Base-by-base conservation (phyloP, 2,797 vertebrate species). In the Champsocephalus esox region DNA sequence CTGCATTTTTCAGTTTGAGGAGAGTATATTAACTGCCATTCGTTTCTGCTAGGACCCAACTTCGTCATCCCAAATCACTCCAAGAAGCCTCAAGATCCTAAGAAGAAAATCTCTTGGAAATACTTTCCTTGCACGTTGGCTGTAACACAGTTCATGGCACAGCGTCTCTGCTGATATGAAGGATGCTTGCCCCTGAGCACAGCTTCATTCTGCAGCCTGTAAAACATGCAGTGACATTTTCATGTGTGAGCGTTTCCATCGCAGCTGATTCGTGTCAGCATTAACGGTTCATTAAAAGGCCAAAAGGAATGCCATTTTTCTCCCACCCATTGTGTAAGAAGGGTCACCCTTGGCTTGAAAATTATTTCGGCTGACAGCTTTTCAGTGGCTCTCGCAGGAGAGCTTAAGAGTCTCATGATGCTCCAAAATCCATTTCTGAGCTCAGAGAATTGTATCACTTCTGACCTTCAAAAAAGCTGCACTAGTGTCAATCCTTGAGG, bases 1-100 rank as follows among this genome's bases (percentile, higher is more conserved):
- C 76, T 77, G 77, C 73, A 81, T 80, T 89, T 86, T 89, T 77
- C 64, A 77, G 81, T 86, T 70, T 71, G 70, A 88, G 80, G 62
- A 62, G 56, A 32, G 79, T 28, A 73, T 86, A 73, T 86, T 88
- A 87, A 82, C 67, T 43, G 66, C 63, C 72, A 78, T 75, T 70
- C 63, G 24, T 84, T 84, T 78, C 74, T 63, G 51, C 34, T 57
- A 70, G 67, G 75, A 79, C 83, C 70, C 66, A 10, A 61, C 63
- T 54, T 79, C 5, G 0, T 71, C 73, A 82, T 77, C 55, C n/a
- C 17, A 41, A 75, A 81, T 81, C 80, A 79, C 74, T 80, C 79
- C 73, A 61, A 80, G 62, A 70, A 76, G 77, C 73, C 60, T 76
- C 67, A 55, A 68, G 61, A 79, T 80, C 48, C 70, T 50, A 74